A percentile compares a stretch with the other conserved stretches of the same genome.
These are phyloP conservation scores for Melolontha melolontha DNA, from an alignment of 2,888 invertebrate species.

Conservation along the genomic window DNA sequence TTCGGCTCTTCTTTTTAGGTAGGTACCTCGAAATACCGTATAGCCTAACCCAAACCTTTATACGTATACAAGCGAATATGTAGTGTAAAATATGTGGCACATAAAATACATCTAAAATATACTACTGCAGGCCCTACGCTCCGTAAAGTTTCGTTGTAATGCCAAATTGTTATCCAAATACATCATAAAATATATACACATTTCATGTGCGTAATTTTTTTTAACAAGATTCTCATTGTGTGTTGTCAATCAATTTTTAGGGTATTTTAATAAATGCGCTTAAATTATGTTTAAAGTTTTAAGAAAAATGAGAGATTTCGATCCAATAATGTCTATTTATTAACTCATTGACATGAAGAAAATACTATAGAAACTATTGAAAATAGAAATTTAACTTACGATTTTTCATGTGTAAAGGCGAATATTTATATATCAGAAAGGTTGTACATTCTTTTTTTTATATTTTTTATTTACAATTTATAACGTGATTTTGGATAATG, in stretches of 20 bases:
- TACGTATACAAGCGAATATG: slow-evolving; percentile 38
- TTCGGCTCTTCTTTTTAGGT: slow-evolving; percentile 25
- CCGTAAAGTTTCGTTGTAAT: slow-evolving; percentile 19
- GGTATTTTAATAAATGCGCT: too few species aligned
- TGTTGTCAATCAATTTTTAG: not conserved
- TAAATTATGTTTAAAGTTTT: too few species aligned
- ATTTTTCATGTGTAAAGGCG: too few species aligned
- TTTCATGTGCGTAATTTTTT: slow-evolving; percentile 17
- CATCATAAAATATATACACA: slow-evolving; percentile 13
- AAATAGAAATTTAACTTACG: too few species aligned
- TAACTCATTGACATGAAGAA: too few species aligned
- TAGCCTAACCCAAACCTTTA: slow-evolving; percentile 12
- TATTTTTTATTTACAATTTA: too few species aligned
- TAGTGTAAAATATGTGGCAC: slow-evolving; percentile 40
- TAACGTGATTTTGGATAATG: too few species aligned
- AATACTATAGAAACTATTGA: too few species aligned
- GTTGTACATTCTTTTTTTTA: too few species aligned
- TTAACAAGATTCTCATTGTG: slow-evolving; percentile 14
- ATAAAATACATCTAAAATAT: slow-evolving; percentile 28
- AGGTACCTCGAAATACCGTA: slow-evolving; percentile 23
- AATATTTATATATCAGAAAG: too few species aligned
- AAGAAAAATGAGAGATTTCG: too few species aligned
- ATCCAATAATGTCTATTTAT: too few species aligned
- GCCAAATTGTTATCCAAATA: slow-evolving; percentile 29
- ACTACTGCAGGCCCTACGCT: slow-evolving; percentile 17